phyloP scores from a whole-genome alignment of 2,113 vertebrate genomes.

The Spea bombifrons region DNA sequence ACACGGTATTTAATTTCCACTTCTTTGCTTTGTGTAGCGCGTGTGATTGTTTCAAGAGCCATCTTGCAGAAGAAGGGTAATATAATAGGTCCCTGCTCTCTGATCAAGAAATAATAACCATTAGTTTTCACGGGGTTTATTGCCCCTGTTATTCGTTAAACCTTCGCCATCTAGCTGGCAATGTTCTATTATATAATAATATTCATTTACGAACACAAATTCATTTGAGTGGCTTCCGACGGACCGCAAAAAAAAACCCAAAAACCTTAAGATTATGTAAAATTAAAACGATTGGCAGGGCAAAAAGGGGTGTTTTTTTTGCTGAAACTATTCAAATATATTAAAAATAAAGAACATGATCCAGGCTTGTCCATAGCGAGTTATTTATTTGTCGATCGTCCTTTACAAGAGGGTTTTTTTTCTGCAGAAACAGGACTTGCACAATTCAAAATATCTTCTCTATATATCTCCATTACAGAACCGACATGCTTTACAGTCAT shows the following conservation, averaged over 20 bases:
- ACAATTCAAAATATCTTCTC: too few species aligned
- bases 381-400: background rate
- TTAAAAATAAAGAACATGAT: background rate
- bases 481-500: background rate
- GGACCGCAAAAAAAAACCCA: too few species aligned
- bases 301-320: too few species aligned
- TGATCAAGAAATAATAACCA: conserved; percentile 4
- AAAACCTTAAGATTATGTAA: too few species aligned
- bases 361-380: background rate
- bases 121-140: background rate
- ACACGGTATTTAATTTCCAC: conserved; percentile 26
- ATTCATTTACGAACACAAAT: too few species aligned
- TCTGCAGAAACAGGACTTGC: background rate
- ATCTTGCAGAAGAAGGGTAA: conserved; percentile 27
- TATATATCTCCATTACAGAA: background rate
- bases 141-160: too few species aligned
- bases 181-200: too few species aligned
- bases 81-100: conserved; percentile 17
- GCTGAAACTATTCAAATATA: too few species aligned
- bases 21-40: conserved; percentile 21
- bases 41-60: background rate
- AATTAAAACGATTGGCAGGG: too few species aligned
- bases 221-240: too few species aligned
- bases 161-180: too few species aligned
- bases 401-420: background rate